Base-by-base conservation (phyloP, 2,113 vertebrate genomes). In the Sula dactylatra region DNA sequence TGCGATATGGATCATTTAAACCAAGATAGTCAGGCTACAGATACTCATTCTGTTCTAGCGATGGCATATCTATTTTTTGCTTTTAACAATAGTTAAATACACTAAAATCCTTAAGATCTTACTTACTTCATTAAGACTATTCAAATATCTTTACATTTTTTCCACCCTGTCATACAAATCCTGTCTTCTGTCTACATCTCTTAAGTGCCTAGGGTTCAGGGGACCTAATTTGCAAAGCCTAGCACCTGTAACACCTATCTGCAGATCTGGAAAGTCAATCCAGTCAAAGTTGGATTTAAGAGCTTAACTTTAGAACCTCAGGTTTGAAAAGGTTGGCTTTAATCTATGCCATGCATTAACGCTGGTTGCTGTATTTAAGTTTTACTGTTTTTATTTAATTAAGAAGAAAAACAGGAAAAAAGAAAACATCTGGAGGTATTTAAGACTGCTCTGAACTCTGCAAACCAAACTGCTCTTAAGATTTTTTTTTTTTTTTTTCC, bases 311-410 rank as follows among this genome's bases (percentile, higher is more conserved):
- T 50, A 91, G 93, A 96, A 96, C 59, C 82, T 91, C 13, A 77
- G 58, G 82, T 93, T 93, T 90, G 67, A 90, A 96, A 95, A 94
- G 84, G 94, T 86, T 97, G 96, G 82, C 95, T 97, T 96, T 97
- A 97, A 96, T 96, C 93, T 97, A 90, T 64, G 71, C 90, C 76
- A 90, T 90, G 71, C 89, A 88, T 96, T 97, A 97, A 95, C 13
- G 2, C 84, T 85, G 85, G 91, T 91, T 97, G 94, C 91, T 94
- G 89, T 91, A 96, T 94, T 96, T 96, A 95, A 96, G 95, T 95
- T 96, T 95, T 95, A 97, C 93, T 97, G 94, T 88, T 95, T 97
- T 97, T 96, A 97, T 97, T 95, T 95, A 97, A 97, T 97, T 97
- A 97, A 95, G 84, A 96, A 96, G 78, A 71, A 96, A 97, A 97